Percentiles rank a stretch among this genome's conserved stretches.
phyloP scores from a whole-genome alignment of 2,113 vertebrate genomes.

The Gallinago jamesoni region DNA sequence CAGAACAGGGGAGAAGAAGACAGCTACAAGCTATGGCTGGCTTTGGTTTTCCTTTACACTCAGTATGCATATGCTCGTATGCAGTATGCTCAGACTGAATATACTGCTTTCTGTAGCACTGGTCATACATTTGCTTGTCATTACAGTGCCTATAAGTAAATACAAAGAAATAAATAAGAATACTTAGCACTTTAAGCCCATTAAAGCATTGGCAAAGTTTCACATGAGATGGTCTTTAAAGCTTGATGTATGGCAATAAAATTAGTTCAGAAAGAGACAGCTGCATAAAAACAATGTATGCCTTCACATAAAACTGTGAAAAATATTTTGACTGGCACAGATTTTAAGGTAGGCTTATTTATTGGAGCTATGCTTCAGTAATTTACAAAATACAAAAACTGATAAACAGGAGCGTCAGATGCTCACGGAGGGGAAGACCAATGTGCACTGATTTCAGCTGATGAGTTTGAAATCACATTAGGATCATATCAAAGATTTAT shows the following conservation, averaged over 20 bases:
- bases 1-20: background rate
- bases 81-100: slow-evolving; percentile 1
- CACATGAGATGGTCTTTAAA: slow-evolving; percentile 65
- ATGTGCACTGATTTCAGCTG: slow-evolving; percentile 27
- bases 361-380: slow-evolving; percentile 73
- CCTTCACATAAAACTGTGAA: slow-evolving; percentile 36
- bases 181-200: slow-evolving; percentile 61
- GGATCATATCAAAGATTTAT: slow-evolving; percentile 13
- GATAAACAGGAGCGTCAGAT: slow-evolving; percentile 71
- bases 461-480: slow-evolving; percentile 36
- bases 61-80: background rate
- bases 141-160: slow-evolving; percentile 49
- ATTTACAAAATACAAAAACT: slow-evolving; percentile 68
- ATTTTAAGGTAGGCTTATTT: slow-evolving; percentile 58
- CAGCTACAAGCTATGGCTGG: fast-evolving
- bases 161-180: slow-evolving; percentile 66
- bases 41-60: background rate
- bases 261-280: slow-evolving; percentile 62
- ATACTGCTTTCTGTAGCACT: slow-evolving; percentile 23
- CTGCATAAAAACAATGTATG: slow-evolving; percentile 57
- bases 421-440: slow-evolving; percentile 38
- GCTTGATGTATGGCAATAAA: slow-evolving; percentile 61
- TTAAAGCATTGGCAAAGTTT: slow-evolving; percentile 68
- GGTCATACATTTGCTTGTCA: slow-evolving; percentile 33
- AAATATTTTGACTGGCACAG: slow-evolving; percentile 49